A percentile compares a stretch with the other conserved stretches of the same genome.
Conservation (phyloP, 2,113 vertebrate species). For the Ciconia stormi region DNA sequence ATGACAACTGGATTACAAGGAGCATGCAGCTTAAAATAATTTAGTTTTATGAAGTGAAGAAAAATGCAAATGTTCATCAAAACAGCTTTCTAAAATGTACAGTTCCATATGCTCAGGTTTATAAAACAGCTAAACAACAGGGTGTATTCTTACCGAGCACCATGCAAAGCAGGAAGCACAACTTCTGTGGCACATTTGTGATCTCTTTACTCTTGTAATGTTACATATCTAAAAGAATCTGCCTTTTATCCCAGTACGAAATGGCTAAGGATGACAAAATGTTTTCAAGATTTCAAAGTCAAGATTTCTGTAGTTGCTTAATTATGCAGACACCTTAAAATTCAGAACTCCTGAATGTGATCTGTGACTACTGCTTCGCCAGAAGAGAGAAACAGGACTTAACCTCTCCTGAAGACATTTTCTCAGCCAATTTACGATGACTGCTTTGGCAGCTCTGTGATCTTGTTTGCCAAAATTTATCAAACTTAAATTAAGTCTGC, state of each 20-base stretch:
- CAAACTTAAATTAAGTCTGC: neutral
- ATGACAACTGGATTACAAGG: neutral
- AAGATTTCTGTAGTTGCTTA: neutral
- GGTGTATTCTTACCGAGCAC: neutral
- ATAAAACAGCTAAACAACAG: neutral
- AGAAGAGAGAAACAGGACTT: neutral
- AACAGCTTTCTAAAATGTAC: neutral
- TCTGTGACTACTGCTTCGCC: neutral
- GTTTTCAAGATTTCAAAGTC: neutral
- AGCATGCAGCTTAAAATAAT: neutral
- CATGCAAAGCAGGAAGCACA: neutral
- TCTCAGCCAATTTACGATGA: conserved; percentile 27
- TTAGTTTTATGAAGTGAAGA: neutral
- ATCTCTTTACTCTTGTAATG: neutral
- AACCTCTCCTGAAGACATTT: conserved; percentile 11
- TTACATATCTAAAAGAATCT: neutral
- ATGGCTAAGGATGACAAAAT: neutral
- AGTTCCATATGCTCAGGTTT: neutral
- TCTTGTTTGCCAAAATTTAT: conserved; percentile 49
- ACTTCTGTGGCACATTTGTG: neutral
- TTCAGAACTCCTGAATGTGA: neutral
- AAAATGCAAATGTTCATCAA: neutral
- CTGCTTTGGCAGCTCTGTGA: conserved; percentile 4
- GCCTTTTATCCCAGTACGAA: neutral
- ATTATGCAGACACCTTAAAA: conserved; percentile 20